Evolutionary conservation across 2,113 vertebrate species (phyloP).

Genomic region (Chauna torquata): DNA sequence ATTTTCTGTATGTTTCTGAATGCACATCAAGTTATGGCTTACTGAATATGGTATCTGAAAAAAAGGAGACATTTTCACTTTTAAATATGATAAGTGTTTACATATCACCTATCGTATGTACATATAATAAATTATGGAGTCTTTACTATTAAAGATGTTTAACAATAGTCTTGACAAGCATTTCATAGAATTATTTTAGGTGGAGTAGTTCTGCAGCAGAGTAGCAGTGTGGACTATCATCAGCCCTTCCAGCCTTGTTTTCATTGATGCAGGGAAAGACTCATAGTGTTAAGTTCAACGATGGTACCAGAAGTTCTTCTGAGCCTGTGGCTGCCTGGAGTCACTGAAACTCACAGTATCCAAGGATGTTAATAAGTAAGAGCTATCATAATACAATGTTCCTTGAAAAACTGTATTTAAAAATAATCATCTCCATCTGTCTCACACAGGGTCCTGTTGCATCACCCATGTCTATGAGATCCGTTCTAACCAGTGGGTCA

Average conservation of each 20-base stretch:
- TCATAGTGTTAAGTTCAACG: rapidly evolving
- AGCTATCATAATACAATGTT: background rate
- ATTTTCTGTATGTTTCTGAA: background rate
- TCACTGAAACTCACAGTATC: background rate
- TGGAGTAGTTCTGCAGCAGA: background rate
- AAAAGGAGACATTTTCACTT: background rate
- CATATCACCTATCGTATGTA: background rate
- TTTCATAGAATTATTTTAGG: background rate
- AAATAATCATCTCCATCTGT: background rate
- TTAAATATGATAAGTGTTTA: background rate
- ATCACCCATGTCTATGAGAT: conserved; percentile 69
- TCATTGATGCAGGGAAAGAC: background rate
- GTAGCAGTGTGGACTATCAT: background rate
- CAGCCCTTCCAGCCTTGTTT: background rate
- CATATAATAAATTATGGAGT: background rate
- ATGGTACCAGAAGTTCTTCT: background rate
- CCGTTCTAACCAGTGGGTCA: conserved; percentile 59
- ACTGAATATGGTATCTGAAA: background rate
- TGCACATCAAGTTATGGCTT: background rate
- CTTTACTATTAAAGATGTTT: background rate
- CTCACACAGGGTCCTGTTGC: conserved; percentile 86
- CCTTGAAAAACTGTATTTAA: background rate
- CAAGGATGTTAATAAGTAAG: background rate
- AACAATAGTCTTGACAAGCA: background rate
- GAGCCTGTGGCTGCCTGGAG: background rate